Evolutionary conservation across 2,888 invertebrate genomes (phyloP), one percentile per base, ranked within the genome.

Genomic region (Amiota mariae): DNA sequence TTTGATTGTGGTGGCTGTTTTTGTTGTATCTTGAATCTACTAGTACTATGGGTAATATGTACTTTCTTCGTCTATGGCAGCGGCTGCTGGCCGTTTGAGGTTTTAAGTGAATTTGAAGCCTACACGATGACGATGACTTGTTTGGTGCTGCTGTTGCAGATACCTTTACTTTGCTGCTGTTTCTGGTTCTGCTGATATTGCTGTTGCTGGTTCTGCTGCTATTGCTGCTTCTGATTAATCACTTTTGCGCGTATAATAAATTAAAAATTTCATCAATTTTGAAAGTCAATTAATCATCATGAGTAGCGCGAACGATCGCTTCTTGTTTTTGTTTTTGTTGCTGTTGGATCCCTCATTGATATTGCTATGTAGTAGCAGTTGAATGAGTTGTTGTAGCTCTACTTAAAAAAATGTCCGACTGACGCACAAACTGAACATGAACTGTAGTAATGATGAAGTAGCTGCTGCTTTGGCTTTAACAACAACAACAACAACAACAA

Each of bases 191-290:
- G 70, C 56, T 12, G 15, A 1, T 66, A 15, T 12, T 47, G 54
- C 79, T 48, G n/a, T 18, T 66, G 66, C 15, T 64, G 70, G 13
- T 18, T 15, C 54, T 56, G 70, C 56, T 12, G 15, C 13, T 66
- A 15, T 12, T 47, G 54, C 79, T 77, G 76, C 85, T 84, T 82
- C 83, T 88, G 88, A 89, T 89, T 89, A 89, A 88, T 89, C 88
- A 87, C 87, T 85, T 82, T 81, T 83, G 83, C 83, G 86, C 82
- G 87, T 85, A 88, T 89, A 89, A 89, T 88, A 89, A 89, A 89
- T 89, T 88, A 89, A 89, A 88, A 89, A 89, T 88, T 88, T 89
- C 88, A 88, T 85, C 89, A 87, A 89, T 88, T 89, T 89, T 89
- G 89, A 89, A 87, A 88, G 87, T 89, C 89, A 88, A 89, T 89